Conservation (phyloP, 64 coral and sea anemone genomes). For the Orbicella faveolata region DNA sequence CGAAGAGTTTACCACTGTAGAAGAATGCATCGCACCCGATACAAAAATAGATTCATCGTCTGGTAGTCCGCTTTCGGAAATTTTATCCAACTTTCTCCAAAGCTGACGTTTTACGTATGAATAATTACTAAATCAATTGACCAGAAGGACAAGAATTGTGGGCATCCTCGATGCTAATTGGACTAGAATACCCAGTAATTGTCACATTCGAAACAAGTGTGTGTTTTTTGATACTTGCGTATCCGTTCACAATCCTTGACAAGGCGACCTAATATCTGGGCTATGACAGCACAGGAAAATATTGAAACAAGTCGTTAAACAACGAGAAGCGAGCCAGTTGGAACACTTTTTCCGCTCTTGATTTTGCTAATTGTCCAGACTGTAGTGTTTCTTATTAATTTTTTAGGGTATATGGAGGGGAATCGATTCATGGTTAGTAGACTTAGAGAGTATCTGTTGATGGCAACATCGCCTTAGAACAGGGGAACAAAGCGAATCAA, state of each 20-base stretch:
- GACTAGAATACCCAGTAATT: slow-evolving; percentile 73
- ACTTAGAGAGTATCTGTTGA: not conserved
- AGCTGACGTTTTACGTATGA: slow-evolving; percentile 57
- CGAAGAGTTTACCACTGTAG: slow-evolving; percentile 15
- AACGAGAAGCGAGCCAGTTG: slow-evolving; percentile 1
- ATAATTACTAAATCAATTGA: slow-evolving; percentile 76
- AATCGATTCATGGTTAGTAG: not conserved
- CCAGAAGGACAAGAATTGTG: slow-evolving; percentile 44
- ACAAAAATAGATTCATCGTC: not conserved
- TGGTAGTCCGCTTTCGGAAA: slow-evolving; percentile 42
- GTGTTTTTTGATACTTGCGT: slow-evolving; percentile 31
- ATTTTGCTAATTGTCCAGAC: slow-evolving; percentile 38
- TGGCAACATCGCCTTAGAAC: not conserved
- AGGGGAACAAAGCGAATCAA: not conserved
- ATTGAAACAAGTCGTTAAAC: slow-evolving; percentile 49
- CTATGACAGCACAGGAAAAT: slow-evolving; percentile 27
- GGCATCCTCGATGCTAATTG: slow-evolving; percentile 75
- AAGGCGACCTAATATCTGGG: slow-evolving; percentile 47
- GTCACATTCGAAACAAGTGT: slow-evolving; percentile 81
- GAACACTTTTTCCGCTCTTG: slow-evolving; percentile 12
- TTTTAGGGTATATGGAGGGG: slow-evolving; percentile 24
- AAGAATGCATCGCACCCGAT: slow-evolving; percentile 1
- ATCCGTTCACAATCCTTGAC: slow-evolving; percentile 43
- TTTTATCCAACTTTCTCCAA: slow-evolving; percentile 47
- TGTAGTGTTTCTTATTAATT: slow-evolving; percentile 49